phyloP scores from a whole-genome alignment of 2,797 vertebrate species.

The Acrossocheilus wenchowensis region DNA sequence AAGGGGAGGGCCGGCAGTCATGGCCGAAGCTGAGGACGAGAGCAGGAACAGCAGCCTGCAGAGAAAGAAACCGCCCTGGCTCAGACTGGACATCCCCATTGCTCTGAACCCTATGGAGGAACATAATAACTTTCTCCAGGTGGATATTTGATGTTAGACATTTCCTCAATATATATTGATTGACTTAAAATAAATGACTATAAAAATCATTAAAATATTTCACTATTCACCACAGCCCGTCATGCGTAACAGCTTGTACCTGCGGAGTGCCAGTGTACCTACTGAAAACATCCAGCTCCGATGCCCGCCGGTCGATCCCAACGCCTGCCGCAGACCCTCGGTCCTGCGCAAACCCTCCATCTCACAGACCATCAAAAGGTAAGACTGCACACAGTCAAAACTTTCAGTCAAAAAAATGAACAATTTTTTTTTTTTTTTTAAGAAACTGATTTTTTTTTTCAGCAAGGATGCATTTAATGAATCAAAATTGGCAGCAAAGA shows the following conservation, averaged over 20 bases:
- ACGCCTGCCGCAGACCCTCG: slow-evolving; percentile 79
- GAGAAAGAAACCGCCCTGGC: slow-evolving; percentile 93
- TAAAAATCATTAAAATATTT: no score
- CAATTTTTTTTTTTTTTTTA: not conserved
- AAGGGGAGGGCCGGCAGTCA: slow-evolving; percentile 67
- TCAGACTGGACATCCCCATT: slow-evolving; percentile 88
- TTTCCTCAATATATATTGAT: not conserved
- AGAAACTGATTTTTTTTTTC: not conserved
- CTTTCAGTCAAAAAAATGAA: no score
- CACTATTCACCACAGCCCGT: slow-evolving; percentile 29
- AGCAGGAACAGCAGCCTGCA: slow-evolving; percentile 87
- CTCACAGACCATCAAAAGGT: slow-evolving; percentile 95
- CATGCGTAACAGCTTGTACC: slow-evolving; percentile 54
- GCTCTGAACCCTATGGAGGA: slow-evolving; percentile 77
- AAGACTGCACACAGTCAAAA: slow-evolving; percentile 24
- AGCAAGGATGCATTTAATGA: not conserved
- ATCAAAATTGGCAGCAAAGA: not conserved
- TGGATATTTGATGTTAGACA: slow-evolving; percentile 58
- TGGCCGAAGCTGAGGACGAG: slow-evolving; percentile 83
- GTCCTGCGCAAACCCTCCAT: slow-evolving; percentile 87
- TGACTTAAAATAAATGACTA: not conserved
- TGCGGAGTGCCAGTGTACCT: slow-evolving; percentile 92
- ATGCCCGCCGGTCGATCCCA: slow-evolving; percentile 74
- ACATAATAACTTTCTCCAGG: slow-evolving; percentile 77
- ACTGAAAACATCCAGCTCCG: slow-evolving; percentile 80